Base-by-base conservation (phyloP, 2,888 invertebrate genomes). In the Drosophila mettleri region DNA sequence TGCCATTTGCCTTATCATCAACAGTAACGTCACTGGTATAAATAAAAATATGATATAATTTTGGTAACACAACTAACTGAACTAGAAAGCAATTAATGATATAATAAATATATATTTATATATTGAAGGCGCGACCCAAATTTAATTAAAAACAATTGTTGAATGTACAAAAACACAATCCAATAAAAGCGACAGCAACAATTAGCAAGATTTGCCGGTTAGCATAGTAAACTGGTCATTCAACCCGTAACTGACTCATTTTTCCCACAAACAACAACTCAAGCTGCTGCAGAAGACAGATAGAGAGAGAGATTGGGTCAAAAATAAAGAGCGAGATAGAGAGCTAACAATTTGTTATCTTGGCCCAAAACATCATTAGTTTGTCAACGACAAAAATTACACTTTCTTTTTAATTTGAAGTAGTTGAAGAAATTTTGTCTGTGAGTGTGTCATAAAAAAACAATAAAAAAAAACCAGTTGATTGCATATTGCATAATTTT, bases 331-430 rank as follows among this genome's bases (percentile, higher is more conserved):
- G 5, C 3, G 1, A 43, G 38, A 72, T 34, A 53, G 41, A 53
- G 31, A 34, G 52, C 54, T 65, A 69, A 80, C 78, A 74, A 71
- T 68, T 68, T 55, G 76, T 67, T 72, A 59, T 57, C 62, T 54
- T 55, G 68, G 45, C 46, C 45, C 39, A 57, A 54, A 68, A 58
- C 60, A 70, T 51, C 59, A 48, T 46, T 45, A 62, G 31, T 45
- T 29, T 43, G 20, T 43, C 54, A 48, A 43, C 27, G 6, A 55
- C 22, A 27, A 31, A 52, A 60, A 53, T 14, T 14, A 69, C 58
- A 84, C 83, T 84, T 84, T 84, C 89, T 88, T 84, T 88, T 86
- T 57, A 86, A 77, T 80, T 83, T 74, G 18, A 80, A 74, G 81
- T 80, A 69, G 88, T 69, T 74, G 69, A 39, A 48, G 29, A 36